A percentile compares a stretch with the other conserved stretches of the same genome.
Conservation (phyloP, 2,113 vertebrate species). For the Pachyramphus minor region DNA sequence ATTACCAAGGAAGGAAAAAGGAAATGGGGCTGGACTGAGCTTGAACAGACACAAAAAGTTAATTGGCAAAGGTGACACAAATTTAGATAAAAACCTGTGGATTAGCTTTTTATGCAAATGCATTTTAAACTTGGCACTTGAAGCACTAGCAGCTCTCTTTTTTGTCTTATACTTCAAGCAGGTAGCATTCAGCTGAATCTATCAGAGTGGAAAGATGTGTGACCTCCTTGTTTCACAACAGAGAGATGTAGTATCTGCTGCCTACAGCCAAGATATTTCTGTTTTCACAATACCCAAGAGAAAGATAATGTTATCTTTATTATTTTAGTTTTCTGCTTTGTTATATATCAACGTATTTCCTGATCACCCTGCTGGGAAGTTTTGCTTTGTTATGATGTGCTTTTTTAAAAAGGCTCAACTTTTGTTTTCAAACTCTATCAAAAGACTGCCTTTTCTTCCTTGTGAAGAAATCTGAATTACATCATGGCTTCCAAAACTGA, state of each 20-base stretch:
- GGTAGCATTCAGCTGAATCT: neutral
- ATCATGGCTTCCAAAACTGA: neutral
- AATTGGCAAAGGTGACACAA: neutral
- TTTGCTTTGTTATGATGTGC: neutral
- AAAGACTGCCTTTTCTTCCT: neutral
- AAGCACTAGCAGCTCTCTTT: neutral
- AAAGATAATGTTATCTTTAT: neutral
- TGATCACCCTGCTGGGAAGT: neutral
- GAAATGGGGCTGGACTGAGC: neutral
- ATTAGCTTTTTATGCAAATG: neutral
- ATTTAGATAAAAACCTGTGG: neutral
- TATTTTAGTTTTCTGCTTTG: neutral
- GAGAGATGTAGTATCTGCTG: neutral
- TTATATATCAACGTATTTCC: neutral
- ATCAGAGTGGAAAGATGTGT: neutral
- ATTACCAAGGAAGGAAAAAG: neutral
- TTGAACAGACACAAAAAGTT: neutral
- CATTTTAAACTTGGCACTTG: neutral
- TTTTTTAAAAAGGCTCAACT: neutral
- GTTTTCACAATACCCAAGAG: neutral
- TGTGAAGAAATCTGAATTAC: neutral
- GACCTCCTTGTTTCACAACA: neutral
- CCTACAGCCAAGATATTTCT: neutral
- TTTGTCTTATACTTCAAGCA: neutral
- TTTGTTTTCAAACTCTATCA: neutral